These are phyloP conservation scores for Gasteruption jaculator DNA, from an alignment of 2,888 invertebrate genomes.

Conservation along the genomic window DNA sequence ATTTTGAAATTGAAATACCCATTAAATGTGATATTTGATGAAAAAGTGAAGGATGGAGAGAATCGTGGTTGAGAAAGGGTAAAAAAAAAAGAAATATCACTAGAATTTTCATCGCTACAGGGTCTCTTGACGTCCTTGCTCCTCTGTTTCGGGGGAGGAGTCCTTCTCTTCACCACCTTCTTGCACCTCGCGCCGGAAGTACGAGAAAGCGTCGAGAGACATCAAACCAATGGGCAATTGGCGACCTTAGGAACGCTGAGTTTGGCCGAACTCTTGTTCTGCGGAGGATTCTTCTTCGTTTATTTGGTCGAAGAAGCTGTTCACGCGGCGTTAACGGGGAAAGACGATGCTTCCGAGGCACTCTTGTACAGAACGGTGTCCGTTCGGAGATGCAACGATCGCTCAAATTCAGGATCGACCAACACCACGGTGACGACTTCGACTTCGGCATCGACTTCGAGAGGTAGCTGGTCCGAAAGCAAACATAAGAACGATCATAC, in stretches of 20 bases:
- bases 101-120: conserved; percentile 37
- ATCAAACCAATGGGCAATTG: conserved; percentile 51
- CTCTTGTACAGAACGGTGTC: conserved; percentile 57
- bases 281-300: conserved; percentile 62
- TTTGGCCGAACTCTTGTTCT: conserved; percentile 59
- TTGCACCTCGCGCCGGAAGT: conserved; percentile 65
- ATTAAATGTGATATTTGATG: too few species aligned
- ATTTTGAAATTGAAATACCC: too few species aligned
- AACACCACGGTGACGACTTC: conserved; percentile 20
- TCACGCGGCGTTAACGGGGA: conserved; percentile 55
- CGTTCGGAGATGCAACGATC: conserved; percentile 53
- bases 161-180: conserved; percentile 63
- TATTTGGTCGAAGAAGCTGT: conserved; percentile 63
- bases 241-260: conserved; percentile 52
- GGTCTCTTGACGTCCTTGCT: conserved; percentile 57
- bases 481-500: conserved; percentile 1
- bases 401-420: conserved; percentile 22
- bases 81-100: background rate
- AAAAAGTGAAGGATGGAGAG: too few species aligned
- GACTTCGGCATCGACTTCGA: background rate
- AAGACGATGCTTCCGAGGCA: conserved; percentile 48
- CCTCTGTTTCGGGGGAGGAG: conserved; percentile 64
- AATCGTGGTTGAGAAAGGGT: background rate
- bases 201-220: conserved; percentile 55
- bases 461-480: conserved; percentile 1